Base-by-base conservation (phyloP, 2,888 invertebrate species). In the Congeria kusceri region DNA sequence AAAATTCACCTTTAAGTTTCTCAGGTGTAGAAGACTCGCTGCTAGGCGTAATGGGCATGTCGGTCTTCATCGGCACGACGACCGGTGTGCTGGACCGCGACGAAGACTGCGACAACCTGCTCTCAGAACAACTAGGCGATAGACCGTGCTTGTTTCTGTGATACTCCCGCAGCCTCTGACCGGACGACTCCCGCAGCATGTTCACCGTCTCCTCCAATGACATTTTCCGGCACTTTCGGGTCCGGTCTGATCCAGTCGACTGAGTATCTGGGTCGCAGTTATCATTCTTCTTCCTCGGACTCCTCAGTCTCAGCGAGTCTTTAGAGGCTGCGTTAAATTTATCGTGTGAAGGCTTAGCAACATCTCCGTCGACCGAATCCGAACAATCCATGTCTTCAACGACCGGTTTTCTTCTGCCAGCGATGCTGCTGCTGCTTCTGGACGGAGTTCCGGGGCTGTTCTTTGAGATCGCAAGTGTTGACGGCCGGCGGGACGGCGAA, bases 11-110 rank as follows among this genome's bases (percentile, higher is more conserved):
- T 11, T 39, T 39, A 15, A 39, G 39, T 46, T 73, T 72, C 18
- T 47, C 67, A 0, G 79, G 77, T 1, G 83, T 79, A 2, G 79
- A 79, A 23, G 53, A 25, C 53, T 53, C 73, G 59, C 67, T 70
- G 39, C 70, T 83, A 15, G 79, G 83, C 0, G 83, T 79, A 5
- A 39, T 39, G 5, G 77, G 66, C 27, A 79, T 67, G 47, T 79
- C 83, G 3, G 76, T 66, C 59, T 83, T 83, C 0, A 79, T 70
- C 5, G 83, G 83, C 0, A 79, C 64, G 18, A 79, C 46, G 57
- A 69, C 79, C 0, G 79, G 79, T 0, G 83, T 77, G 25, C 63
- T 76, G 0, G 83, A 83, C 11, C 79, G 28, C 7, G 79, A 83
- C 4, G 80, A 81, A 15, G 61, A 27, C 7, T 49, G 46, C 25